Evolutionary conservation across 1,140 invertebrate species (phyloP).

Genomic region (Pseudomyrmex cubaensis): DNA sequence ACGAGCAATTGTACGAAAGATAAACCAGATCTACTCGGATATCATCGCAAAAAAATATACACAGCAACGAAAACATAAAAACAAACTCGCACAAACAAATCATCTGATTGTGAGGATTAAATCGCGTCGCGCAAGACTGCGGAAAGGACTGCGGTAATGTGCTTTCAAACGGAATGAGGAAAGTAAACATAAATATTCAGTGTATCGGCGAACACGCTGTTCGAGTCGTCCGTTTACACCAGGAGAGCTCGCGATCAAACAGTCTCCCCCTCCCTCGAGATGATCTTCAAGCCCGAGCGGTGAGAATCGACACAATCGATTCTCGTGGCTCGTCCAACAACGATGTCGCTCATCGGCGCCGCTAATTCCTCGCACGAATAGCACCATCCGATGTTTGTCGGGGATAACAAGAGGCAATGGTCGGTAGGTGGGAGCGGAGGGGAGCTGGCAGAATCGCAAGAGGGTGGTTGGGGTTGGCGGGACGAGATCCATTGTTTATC

Average conservation of each 20-base stretch:
- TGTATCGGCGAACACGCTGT: too few species aligned
- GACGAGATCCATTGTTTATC: constrained; percentile 68
- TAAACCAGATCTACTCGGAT: constrained; percentile 3
- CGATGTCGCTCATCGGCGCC: constrained; percentile 9
- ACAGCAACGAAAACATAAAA: not conserved
- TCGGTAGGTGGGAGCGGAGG: not conserved
- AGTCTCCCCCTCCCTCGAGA: not conserved
- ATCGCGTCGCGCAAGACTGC: too few species aligned
- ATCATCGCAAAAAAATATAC: not conserved
- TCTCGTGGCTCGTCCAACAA: not conserved
- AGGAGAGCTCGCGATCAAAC: too few species aligned
- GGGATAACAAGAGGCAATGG: not conserved
- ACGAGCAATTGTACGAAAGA: not conserved
- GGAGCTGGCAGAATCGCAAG: not conserved
- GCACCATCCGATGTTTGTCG: constrained; percentile 14
- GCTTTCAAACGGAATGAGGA: too few species aligned
- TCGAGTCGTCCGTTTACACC: too few species aligned
- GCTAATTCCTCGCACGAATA: constrained; percentile 1
- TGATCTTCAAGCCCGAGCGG: not conserved
- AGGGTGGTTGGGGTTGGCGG: not conserved
- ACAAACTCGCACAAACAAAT: not conserved
- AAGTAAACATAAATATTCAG: too few species aligned
- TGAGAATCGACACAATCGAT: not conserved
- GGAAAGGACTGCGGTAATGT: too few species aligned
- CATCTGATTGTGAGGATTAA: too few species aligned